These are phyloP conservation scores for Chalcis sispes DNA, from an alignment of 2,888 invertebrate genomes.

Conservation along the genomic window DNA sequence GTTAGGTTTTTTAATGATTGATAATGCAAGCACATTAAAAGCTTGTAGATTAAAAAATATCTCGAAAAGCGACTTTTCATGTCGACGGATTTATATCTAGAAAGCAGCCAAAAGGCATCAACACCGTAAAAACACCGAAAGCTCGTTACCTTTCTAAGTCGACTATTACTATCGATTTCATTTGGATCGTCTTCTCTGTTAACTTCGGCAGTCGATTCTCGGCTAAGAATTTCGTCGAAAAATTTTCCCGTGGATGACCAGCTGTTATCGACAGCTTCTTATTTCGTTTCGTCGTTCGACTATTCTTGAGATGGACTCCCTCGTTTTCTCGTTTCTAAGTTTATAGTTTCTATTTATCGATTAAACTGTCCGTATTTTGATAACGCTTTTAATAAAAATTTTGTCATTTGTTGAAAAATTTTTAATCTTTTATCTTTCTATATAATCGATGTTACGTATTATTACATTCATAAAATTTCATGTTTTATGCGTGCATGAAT, in stretches of 20 bases:
- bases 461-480: too few species aligned
- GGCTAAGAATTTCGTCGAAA: slow-evolving; percentile 63
- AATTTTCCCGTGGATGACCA: slow-evolving; percentile 71
- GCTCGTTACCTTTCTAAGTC: slow-evolving; percentile 36
- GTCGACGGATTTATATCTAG: slow-evolving; percentile 11
- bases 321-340: too few species aligned
- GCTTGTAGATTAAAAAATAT: slow-evolving; percentile 8
- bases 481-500: too few species aligned
- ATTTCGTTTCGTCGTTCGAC: slow-evolving; percentile 61
- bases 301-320: too few species aligned
- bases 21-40: too few species aligned
- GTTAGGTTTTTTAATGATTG: too few species aligned
- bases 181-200: slow-evolving; percentile 60
- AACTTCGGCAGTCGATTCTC: slow-evolving; percentile 44
- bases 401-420: too few species aligned
- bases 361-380: too few species aligned
- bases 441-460: too few species aligned
- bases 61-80: slow-evolving; percentile 36
- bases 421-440: too few species aligned
- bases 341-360: too few species aligned
- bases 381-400: too few species aligned
- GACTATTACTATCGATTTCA: slow-evolving; percentile 71
- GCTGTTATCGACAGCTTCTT: slow-evolving; percentile 72
- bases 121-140: slow-evolving; percentile 14
- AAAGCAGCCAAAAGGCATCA: not conserved